These are phyloP conservation scores for Pao palembangensis DNA, from an alignment of 2,113 vertebrate genomes.

Conservation along the genomic window DNA sequence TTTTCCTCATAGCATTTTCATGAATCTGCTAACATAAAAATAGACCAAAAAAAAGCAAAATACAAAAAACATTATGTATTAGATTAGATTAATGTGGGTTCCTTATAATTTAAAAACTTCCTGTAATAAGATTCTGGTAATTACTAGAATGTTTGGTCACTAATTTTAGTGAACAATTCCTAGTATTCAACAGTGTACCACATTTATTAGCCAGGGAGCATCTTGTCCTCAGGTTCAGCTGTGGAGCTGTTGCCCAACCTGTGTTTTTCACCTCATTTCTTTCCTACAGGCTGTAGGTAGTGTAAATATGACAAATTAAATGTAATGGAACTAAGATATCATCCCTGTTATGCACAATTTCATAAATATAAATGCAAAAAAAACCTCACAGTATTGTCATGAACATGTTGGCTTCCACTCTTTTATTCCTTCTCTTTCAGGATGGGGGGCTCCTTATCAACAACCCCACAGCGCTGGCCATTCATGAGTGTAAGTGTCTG, in stretches of 20 bases:
- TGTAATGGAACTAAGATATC: no score
- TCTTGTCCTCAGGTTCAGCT: conserved; percentile 10
- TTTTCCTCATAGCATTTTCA: conserved; percentile 13
- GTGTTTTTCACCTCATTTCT: neutral
- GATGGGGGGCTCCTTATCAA: conserved; percentile 96
- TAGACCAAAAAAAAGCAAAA: neutral
- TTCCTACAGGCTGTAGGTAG: no score
- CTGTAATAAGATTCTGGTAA: no score
- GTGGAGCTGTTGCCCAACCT: conserved; percentile 13
- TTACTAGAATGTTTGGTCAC: neutral
- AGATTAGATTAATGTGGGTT: no score
- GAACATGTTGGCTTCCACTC: neutral
- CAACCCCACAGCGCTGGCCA: conserved; percentile 91
- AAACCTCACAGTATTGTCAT: no score
- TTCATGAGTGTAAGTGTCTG: conserved; percentile 93
- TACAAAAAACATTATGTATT: neutral
- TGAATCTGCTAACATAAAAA: neutral
- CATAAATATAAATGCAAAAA: no score
- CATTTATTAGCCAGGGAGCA: conserved; percentile 25
- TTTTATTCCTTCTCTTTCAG: conserved; percentile 59
- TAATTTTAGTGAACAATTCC: no score
- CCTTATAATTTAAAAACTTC: no score
- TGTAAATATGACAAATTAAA: no score
- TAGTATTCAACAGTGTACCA: neutral
- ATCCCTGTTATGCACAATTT: no score